Percentiles rank a stretch among this genome's conserved stretches.
These are phyloP conservation scores for Cantharis lateralis DNA, from an alignment of 2,888 invertebrate genomes.

Conservation along the genomic window DNA sequence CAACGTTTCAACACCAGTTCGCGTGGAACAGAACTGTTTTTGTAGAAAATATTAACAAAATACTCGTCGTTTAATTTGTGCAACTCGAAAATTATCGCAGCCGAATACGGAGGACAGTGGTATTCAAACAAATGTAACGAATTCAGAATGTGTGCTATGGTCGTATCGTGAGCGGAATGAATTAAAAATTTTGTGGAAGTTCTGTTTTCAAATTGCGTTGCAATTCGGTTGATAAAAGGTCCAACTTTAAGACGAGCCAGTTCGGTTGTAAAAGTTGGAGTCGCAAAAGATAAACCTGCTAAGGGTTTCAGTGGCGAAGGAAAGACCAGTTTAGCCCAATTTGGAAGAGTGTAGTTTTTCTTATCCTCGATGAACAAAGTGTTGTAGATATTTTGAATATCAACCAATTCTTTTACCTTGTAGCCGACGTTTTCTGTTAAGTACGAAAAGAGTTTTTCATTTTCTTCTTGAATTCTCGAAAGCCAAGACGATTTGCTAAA, in stretches of 20 bases:
- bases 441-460: slow-evolving; percentile 67
- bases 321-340: slow-evolving; percentile 58
- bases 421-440: slow-evolving; percentile 67
- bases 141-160: slow-evolving; percentile 75
- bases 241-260: slow-evolving; percentile 66
- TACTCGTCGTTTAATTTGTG: slow-evolving; percentile 51
- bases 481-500: slow-evolving; percentile 49
- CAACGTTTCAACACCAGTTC: slow-evolving; percentile 70
- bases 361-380: slow-evolving; percentile 69
- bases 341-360: slow-evolving; percentile 60
- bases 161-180: slow-evolving; percentile 83
- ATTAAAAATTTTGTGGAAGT: slow-evolving; percentile 49
- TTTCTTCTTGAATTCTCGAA: slow-evolving; percentile 60
- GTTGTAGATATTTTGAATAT: slow-evolving; percentile 67
- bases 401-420: slow-evolving; percentile 60
- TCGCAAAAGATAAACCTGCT: slow-evolving; percentile 65
- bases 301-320: slow-evolving; percentile 67
- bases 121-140: slow-evolving; percentile 71
- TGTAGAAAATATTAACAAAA: slow-evolving; percentile 61
- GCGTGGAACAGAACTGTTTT: slow-evolving; percentile 67
- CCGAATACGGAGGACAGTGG: slow-evolving; percentile 71
- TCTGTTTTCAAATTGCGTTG: slow-evolving; percentile 39
- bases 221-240: slow-evolving; percentile 71
- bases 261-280: slow-evolving; percentile 60
- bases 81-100: slow-evolving; percentile 75